Percentiles rank a stretch among this genome's conserved stretches.
Evolutionary conservation across 1,140 invertebrate genomes (phyloP).

Genomic region (Pachyrhynchus sulphureomaculatus): DNA sequence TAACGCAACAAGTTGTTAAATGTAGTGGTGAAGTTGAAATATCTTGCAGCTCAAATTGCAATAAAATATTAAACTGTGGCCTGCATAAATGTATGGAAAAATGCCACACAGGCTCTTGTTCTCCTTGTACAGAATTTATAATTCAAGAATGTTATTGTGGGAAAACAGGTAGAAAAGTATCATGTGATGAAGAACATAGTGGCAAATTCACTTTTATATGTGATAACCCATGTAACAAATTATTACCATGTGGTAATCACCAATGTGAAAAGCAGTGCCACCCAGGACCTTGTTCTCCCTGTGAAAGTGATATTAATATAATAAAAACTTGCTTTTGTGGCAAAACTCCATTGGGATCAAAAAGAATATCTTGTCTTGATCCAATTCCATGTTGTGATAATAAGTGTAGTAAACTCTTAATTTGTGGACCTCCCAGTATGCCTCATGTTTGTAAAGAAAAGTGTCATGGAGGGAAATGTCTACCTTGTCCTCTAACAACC

Average conservation of each 20-base stretch:
- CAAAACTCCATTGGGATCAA: constrained; percentile 59
- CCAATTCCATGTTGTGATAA: constrained; percentile 80
- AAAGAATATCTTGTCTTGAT: constrained; percentile 75
- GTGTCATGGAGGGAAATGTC: constrained; percentile 82
- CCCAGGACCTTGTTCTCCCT: constrained; percentile 62
- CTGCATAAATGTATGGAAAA: constrained; percentile 69
- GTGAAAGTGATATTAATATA: constrained; percentile 62
- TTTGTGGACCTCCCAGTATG: constrained; percentile 73
- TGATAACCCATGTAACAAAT: constrained; percentile 66
- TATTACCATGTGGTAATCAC: constrained; percentile 76
- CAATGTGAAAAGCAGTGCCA: constrained; percentile 74
- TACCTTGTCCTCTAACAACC: constrained; percentile 76
- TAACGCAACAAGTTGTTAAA: constrained; percentile 65
- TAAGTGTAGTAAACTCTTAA: constrained; percentile 74
- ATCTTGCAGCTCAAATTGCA: constrained; percentile 72
- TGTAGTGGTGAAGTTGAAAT: constrained; percentile 70
- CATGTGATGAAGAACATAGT: constrained; percentile 55
- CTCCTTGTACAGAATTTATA: constrained; percentile 64
- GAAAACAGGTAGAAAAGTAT: constrained; percentile 54
- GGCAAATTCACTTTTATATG: constrained; percentile 60
- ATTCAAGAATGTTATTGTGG: constrained; percentile 55
- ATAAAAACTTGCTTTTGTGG: constrained; percentile 85
- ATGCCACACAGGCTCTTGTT: constrained; percentile 81
- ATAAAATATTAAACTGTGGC: constrained; percentile 70
- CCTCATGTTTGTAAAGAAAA: constrained; percentile 68